Conservation (phyloP, 2,888 invertebrate genomes). For the Trachelus stipa region DNA sequence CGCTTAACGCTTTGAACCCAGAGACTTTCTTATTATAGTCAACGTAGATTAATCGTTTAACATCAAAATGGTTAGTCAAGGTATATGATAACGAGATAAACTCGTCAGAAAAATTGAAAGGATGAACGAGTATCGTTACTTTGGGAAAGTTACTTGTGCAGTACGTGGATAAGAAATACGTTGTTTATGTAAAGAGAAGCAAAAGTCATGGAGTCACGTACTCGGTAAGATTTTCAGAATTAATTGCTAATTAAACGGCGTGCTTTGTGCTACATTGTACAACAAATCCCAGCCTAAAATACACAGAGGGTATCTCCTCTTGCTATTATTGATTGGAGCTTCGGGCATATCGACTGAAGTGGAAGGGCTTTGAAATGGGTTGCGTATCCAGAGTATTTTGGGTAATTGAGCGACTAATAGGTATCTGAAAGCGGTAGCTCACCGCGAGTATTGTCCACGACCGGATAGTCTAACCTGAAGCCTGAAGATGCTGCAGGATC, state of each 20-base stretch:
- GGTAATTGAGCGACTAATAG: slow-evolving; percentile 46
- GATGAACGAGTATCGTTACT: background rate
- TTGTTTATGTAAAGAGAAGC: background rate
- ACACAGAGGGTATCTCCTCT: slow-evolving; percentile 8
- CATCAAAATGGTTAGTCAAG: background rate
- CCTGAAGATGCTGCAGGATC: background rate
- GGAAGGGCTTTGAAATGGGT: slow-evolving; percentile 25
- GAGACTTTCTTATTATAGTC: background rate
- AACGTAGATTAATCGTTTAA: background rate
- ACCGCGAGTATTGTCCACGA: slow-evolving; percentile 20
- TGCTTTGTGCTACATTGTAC: slow-evolving; percentile 2
- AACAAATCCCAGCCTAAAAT: slow-evolving; percentile 4
- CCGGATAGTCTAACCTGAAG: slow-evolving; percentile 13
- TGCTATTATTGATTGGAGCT: slow-evolving; percentile 4
- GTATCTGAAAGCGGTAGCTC: slow-evolving; percentile 17
- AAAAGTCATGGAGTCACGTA: background rate
- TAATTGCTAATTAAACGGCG: background rate
- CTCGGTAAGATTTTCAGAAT: background rate
- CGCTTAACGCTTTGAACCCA: background rate
- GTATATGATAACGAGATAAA: background rate
- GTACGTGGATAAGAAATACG: background rate
- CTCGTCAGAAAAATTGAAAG: background rate
- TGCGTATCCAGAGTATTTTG: slow-evolving; percentile 28
- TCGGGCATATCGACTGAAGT: slow-evolving; percentile 4
- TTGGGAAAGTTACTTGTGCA: background rate